Evolutionary conservation across 2,888 invertebrate species (phyloP), one percentile per base, ranked within the genome.

Genomic region (Leistus spinibarbis): DNA sequence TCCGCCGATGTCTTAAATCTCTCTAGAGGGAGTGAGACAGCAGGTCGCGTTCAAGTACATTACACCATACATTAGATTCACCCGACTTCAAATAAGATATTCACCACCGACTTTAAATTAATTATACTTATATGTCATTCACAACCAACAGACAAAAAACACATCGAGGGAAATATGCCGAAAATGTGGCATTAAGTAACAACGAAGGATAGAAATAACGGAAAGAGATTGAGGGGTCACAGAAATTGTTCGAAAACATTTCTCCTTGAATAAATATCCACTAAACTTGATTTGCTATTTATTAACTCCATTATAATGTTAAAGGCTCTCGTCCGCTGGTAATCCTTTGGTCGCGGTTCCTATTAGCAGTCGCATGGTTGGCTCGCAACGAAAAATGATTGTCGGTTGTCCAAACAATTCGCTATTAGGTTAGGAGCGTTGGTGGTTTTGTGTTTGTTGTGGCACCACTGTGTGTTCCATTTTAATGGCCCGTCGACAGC

Each of bases 1-100:
- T 57, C 24, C 17, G 23, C 24, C 57, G 24, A 20, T 54, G 63
- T 40, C 54, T 70, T 70, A 70, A 70, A 70, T 70, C 70, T 70
- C 54, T 20, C n/a, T n/a, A 23, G 20, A 57, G 13, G 9, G 57
- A 17, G 7, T 57, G 20, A 57, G 16, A 9, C 67, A 54, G 22
- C 24, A 64, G 10, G 16, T 57, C 57, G 13, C 57, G 17, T 10
- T 56, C 17, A 7, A 10, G 40, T 10, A 40, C 40, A 40, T 13
- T 40, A 40, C 40, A 40, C 40, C 40, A 40, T 40, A 40, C 40
- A 40, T 40, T 40, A 40, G 40, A 40, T 40, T 40, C 40, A 40
- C 40, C 40, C 40, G 40, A 40, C 40, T 40, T 40, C 40, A 40
- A 40, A 40, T 40, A 40, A 40, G 40, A 40, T 40, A 40, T 40